Evolutionary conservation across 1,140 invertebrate genomes (phyloP).

Genomic region (Epicauta chinensis): DNA sequence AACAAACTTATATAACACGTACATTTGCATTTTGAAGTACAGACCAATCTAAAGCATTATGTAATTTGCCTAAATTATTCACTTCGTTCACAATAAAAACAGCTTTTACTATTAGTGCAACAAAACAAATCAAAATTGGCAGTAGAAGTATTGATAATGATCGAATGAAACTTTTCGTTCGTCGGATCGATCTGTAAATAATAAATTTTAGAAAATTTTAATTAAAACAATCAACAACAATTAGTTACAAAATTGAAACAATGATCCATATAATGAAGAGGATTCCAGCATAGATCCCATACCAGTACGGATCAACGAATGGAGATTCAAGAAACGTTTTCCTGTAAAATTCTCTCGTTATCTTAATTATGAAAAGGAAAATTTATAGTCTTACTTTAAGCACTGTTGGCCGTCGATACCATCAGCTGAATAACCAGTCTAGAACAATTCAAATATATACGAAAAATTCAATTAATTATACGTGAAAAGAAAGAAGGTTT

Average conservation of each 20-base stretch:
- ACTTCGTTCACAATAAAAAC: constrained; percentile 25
- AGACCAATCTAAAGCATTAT: constrained; percentile 31
- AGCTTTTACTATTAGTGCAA: constrained; percentile 33
- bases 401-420: constrained; percentile 43
- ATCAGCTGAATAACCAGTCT: constrained; percentile 38
- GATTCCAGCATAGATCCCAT: constrained; percentile 43
- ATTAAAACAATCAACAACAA: constrained; percentile 3
- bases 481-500: too few species aligned
- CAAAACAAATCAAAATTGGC: constrained; percentile 30
- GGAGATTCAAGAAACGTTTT: constrained; percentile 45
- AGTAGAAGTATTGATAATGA: constrained; percentile 40
- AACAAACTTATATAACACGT: too few species aligned
- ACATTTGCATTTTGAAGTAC: constrained; percentile 34
- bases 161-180: constrained; percentile 44
- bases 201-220: constrained; percentile 3
- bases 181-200: constrained; percentile 43
- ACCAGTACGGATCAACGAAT: constrained; percentile 46
- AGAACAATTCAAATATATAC: constrained; percentile 20
- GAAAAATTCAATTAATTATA: background rate
- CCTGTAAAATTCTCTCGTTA: constrained; percentile 30
- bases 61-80: constrained; percentile 25
- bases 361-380: background rate
- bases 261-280: constrained; percentile 47
- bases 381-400: constrained; percentile 43
- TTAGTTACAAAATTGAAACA: constrained; percentile 45